These are phyloP conservation scores for Scolopax mira DNA, from an alignment of 2,113 vertebrate species.

Conservation along the genomic window DNA sequence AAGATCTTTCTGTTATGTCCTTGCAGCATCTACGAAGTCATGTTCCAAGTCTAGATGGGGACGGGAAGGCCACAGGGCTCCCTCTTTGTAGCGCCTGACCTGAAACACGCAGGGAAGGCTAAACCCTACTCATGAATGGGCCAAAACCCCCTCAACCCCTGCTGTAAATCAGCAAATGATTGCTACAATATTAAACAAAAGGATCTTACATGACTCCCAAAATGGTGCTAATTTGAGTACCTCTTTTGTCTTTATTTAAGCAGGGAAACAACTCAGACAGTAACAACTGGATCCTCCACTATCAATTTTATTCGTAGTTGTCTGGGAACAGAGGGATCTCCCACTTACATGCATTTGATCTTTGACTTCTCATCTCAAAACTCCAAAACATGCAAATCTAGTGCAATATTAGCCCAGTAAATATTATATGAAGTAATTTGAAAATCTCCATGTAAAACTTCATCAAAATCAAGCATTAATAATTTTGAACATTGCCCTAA, in stretches of 20 bases:
- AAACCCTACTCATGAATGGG: accelerated
- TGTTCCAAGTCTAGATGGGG: not conserved
- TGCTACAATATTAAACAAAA: not conserved
- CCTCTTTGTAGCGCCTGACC: not conserved
- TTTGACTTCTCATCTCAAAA: not conserved
- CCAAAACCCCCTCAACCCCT: not conserved
- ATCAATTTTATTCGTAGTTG: not conserved
- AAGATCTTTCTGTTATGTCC: not conserved
- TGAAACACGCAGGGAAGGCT: not conserved
- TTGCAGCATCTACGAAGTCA: not conserved
- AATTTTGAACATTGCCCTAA: not conserved
- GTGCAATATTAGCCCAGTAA: not conserved
- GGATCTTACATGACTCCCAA: not conserved
- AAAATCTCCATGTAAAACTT: not conserved
- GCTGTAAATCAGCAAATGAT: not conserved
- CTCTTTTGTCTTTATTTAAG: not conserved
- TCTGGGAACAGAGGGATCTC: not conserved
- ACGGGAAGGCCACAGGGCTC: not conserved
- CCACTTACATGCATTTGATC: accelerated
- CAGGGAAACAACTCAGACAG: not conserved
- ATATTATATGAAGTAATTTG: accelerated
- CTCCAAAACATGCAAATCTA: not conserved
- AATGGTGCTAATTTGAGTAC: not conserved
- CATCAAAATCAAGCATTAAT: not conserved
- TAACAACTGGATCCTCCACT: not conserved